phyloP scores from a whole-genome alignment of 2,888 invertebrate species.

The Temnothorax rugatulus region DNA sequence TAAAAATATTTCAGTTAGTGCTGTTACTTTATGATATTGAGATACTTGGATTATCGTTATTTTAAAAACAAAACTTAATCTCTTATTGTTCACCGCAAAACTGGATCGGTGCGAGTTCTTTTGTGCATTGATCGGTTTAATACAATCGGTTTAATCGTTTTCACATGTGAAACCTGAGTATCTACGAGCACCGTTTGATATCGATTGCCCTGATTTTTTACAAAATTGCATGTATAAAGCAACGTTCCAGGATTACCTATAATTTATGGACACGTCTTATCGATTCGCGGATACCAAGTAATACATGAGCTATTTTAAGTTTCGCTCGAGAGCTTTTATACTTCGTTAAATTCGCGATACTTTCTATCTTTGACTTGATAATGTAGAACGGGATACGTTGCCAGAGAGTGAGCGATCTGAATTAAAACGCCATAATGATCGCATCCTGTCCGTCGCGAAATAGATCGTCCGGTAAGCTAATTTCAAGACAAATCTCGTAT shows the following conservation, averaged over 20 bases:
- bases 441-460: conserved; percentile 37
- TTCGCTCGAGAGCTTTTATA: conserved; percentile 1
- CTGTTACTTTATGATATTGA: background rate
- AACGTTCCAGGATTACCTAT: background rate
- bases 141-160: conserved; percentile 10
- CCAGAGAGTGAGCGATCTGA: conserved; percentile 12
- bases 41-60: background rate
- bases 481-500: conserved; percentile 62
- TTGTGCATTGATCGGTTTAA: background rate
- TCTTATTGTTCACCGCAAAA: background rate
- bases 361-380: conserved; percentile 18
- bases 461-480: conserved; percentile 48
- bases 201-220: conserved; percentile 11
- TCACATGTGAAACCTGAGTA: background rate
- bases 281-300: conserved; percentile 27
- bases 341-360: conserved; percentile 25
- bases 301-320: conserved; percentile 23
- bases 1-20: background rate
- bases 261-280: conserved; percentile 9
- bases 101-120: background rate
- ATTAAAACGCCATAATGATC: conserved; percentile 37
- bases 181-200: background rate
- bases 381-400: conserved; percentile 7
- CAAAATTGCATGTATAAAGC: background rate
- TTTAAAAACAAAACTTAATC: background rate